Evolutionary conservation across 2,888 invertebrate genomes (phyloP).

Genomic region (Limulus polyphemus): DNA sequence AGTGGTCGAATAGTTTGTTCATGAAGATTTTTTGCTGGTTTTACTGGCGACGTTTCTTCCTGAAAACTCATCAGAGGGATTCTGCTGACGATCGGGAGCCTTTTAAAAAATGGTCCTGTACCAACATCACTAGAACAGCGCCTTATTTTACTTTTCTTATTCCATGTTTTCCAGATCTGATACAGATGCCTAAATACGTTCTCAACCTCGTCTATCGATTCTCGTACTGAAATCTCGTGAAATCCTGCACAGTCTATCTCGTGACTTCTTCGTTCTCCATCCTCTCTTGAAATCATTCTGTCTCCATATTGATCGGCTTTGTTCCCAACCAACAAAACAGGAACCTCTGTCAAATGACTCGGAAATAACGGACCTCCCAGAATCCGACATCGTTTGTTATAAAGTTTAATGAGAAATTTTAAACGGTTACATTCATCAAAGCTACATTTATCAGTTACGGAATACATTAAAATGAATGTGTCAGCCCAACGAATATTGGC

Average conservation of each 20-base stretch:
- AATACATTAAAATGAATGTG: conserved; percentile 72
- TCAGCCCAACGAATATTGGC: conserved; percentile 77
- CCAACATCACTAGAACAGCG: conserved; percentile 45
- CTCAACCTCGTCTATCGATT: conserved; percentile 68
- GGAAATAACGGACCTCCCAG: conserved; percentile 44
- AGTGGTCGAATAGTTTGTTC: not conserved
- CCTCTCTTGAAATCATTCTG: conserved; percentile 54
- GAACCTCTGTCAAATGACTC: conserved; percentile 47
- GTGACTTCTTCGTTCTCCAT: conserved; percentile 58
- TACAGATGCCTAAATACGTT: conserved; percentile 62
- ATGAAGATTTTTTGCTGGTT: not conserved
- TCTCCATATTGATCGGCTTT: conserved; percentile 65
- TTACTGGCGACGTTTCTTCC: not conserved
- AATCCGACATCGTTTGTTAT: conserved; percentile 54
- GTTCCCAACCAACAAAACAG: conserved; percentile 68
- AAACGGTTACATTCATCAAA: conserved; percentile 72
- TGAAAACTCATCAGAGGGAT: not conserved
- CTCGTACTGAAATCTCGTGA: conserved; percentile 71
- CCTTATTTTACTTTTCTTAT: conserved; percentile 52
- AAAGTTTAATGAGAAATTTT: conserved; percentile 61
- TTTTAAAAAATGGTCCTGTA: not conserved
- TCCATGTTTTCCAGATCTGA: conserved; percentile 59
- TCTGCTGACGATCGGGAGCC: not conserved
- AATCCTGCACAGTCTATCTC: conserved; percentile 70
- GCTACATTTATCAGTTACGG: conserved; percentile 76